Evolutionary conservation across 2,113 vertebrate genomes (phyloP), one percentile per base, ranked within the genome.

Genomic region (Notarius quadriscutis): DNA sequence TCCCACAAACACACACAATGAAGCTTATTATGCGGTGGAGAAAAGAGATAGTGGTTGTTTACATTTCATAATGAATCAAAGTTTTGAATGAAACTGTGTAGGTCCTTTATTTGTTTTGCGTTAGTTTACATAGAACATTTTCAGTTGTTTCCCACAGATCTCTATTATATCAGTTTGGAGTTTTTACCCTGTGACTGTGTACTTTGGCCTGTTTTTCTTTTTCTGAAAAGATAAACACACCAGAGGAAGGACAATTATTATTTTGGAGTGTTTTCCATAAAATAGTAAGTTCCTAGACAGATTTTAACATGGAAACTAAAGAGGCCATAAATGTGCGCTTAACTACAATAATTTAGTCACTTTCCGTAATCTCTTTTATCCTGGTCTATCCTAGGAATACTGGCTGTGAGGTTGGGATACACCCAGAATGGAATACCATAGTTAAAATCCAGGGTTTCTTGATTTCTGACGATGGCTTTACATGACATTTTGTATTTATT

Each of bases 11-110:
- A 74, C 65, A 50, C 57, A 60, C 41, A 83, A 57, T 62, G 10
- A 27, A 55, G n/a, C 50, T 74, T n/a, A 0, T 41, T 55, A 72
- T 84, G 77, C 81, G 81, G 41, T 10, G 27, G 25, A 12, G 53
- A 53, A 17, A 69, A 22, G 53, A 84, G 83, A 83, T 6, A 0
- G 60, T n/a, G 50, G 48, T 12, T 81, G 72, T 85, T 89, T 71
- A 65, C 67, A 75, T 88, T 88, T 85, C 7, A 65, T 77, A n/a
- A 87, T 77, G 86, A 90, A 25, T 87, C 89, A 81, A 72, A 86
- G 86, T 91, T 90, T 86, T 83, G 79, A 1, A 48, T 41, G 82
- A 87, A 91, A 89, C 69, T 22, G 18, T 86, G 69, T 57, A 75
- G 2, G 57, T 65, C n/a, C 34, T 83, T 2, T 77, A 5, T 58